Conservation (phyloP, 2,888 invertebrate genomes). For the Phortica magna region DNA sequence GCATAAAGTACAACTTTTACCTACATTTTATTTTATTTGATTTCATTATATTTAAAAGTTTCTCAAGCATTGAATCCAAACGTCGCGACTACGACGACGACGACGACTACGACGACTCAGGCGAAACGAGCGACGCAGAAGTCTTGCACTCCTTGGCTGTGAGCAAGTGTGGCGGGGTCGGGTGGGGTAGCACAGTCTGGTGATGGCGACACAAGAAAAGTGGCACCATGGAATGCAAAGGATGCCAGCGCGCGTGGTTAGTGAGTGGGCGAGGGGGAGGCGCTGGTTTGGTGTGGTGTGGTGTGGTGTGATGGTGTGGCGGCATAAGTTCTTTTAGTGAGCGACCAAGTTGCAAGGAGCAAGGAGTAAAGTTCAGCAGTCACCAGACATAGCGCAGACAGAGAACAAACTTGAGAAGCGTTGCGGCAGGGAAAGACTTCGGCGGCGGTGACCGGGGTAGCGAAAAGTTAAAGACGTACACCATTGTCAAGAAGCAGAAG, state of each 20-base stretch:
- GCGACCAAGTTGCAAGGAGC: constrained; percentile 28
- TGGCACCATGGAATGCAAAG: constrained; percentile 30
- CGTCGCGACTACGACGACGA: constrained; percentile 21
- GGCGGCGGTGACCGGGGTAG: not conserved
- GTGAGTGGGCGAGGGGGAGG: not conserved
- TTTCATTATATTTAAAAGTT: constrained; percentile 76
- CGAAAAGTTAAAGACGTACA: not conserved
- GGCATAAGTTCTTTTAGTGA: not conserved
- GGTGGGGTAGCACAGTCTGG: not conserved
- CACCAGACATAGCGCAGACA: constrained; percentile 68
- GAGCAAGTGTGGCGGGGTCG: not conserved
- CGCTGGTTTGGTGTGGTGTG: too few species aligned
- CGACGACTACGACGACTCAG: not conserved
- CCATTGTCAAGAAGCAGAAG: not conserved
- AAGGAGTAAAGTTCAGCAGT: constrained; percentile 48
- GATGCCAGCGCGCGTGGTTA: constrained; percentile 35
- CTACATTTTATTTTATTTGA: constrained; percentile 73
- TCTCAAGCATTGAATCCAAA: constrained; percentile 67
- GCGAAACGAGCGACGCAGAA: not conserved
- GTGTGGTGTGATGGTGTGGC: too few species aligned
- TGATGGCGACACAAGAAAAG: not conserved
- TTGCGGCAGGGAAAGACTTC: too few species aligned
- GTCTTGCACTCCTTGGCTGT: not conserved
- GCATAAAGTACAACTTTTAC: constrained; percentile 59
- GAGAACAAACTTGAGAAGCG: constrained; percentile 63